Evolutionary conservation across 2,888 invertebrate genomes (phyloP).

Genomic region (Salpingus planirostris): DNA sequence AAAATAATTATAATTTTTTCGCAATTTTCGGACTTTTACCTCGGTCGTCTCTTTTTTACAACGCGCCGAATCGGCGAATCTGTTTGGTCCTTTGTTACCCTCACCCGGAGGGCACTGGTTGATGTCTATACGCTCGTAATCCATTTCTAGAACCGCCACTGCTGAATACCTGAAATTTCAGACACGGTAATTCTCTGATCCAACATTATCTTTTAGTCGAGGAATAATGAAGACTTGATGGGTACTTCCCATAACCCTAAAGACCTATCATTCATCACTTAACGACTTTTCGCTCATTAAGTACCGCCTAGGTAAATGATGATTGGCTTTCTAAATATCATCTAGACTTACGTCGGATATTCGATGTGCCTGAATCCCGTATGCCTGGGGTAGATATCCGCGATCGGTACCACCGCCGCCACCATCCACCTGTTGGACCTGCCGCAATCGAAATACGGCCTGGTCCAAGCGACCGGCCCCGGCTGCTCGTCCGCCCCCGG

Average conservation of each 20-base stretch:
- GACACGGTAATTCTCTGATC: too few relatives aligned
- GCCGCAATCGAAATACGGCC: slow-evolving; percentile 94
- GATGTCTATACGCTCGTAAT: slow-evolving; percentile 93
- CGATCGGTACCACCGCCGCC: slow-evolving; percentile 87
- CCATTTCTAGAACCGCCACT: slow-evolving; percentile 87
- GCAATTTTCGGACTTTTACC: too few relatives aligned
- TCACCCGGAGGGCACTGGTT: slow-evolving; percentile 89
- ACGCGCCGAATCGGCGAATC: slow-evolving; percentile 79
- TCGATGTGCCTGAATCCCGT: slow-evolving; percentile 89
- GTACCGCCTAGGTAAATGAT: too few relatives aligned
- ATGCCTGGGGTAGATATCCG: slow-evolving; percentile 90
- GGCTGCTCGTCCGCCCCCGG: slow-evolving; percentile 84
- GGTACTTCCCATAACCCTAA: too few relatives aligned
- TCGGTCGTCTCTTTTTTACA: slow-evolving; percentile 89
- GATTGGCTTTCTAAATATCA: too few relatives aligned
- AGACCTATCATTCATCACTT: too few relatives aligned
- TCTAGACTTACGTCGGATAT: slow-evolving; percentile 76
- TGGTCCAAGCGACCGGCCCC: slow-evolving; percentile 89
- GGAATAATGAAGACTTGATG: too few relatives aligned
- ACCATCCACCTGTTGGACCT: slow-evolving; percentile 94
- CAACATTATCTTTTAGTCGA: too few relatives aligned
- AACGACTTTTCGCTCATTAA: too few relatives aligned
- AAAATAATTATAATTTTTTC: slow-evolving; percentile 7
- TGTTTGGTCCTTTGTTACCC: slow-evolving; percentile 78
- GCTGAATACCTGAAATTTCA: slow-evolving; percentile 70